These are phyloP conservation scores for Fulmarus glacialis DNA, from an alignment of 2,113 vertebrate genomes.

Conservation along the genomic window DNA sequence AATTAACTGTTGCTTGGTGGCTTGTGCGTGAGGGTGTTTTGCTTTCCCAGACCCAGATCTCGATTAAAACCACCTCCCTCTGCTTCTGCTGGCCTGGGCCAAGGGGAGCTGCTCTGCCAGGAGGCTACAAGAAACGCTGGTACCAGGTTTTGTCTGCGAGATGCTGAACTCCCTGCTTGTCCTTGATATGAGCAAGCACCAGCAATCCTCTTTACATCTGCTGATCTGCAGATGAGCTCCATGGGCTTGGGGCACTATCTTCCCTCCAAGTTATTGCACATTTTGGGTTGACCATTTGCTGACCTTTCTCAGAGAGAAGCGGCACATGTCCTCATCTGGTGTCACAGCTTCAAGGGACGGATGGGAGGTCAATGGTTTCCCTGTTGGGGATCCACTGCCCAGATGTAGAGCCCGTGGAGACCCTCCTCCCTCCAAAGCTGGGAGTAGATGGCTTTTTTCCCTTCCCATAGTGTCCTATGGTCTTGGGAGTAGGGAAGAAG, in stretches of 20 bases:
- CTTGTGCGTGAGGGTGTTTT: not conserved
- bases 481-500: not conserved
- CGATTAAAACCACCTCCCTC: not conserved
- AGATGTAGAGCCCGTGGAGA: not conserved
- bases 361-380: not conserved
- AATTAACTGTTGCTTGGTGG: not conserved
- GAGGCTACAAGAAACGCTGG: fast-evolving
- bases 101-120: not conserved
- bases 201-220: not conserved
- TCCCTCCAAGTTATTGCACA: not conserved
- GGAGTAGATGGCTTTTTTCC: not conserved
- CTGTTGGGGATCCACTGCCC: not conserved
- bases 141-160: not conserved
- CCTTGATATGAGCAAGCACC: fast-evolving
- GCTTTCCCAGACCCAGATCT: not conserved
- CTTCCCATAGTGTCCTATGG: not conserved
- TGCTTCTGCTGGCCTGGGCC: not conserved
- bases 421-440: not conserved
- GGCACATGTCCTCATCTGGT: too few species aligned
- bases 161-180: not conserved
- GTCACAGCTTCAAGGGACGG: not conserved
- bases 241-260: not conserved
- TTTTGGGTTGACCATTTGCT: not conserved
- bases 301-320: not conserved
- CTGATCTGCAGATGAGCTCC: not conserved